These are phyloP conservation scores for Enteromius unitaeniatus DNA, from an alignment of 2,797 vertebrate species.

Conservation along the genomic window DNA sequence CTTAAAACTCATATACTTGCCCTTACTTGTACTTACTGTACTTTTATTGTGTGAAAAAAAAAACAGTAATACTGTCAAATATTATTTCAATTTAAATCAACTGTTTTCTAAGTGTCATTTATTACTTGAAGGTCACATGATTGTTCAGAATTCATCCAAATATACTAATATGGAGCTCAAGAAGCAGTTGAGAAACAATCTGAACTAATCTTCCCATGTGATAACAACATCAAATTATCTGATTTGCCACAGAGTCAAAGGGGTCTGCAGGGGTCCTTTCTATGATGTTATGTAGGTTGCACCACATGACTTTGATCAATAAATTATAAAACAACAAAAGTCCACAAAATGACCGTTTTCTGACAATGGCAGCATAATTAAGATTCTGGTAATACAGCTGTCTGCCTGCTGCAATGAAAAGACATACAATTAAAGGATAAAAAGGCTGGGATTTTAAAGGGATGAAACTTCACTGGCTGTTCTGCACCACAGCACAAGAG, in stretches of 20 bases:
- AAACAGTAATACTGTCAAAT: neutral
- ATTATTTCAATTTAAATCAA: constrained; percentile 1
- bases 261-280: neutral
- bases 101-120: neutral
- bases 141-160: neutral
- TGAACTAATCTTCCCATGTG: neutral
- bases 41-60: too few relatives aligned
- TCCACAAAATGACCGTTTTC: neutral
- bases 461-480: constrained; percentile 13
- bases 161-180: neutral
- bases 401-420: neutral
- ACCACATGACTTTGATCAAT: constrained; percentile 11
- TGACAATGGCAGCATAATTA: neutral
- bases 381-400: neutral
- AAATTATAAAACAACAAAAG: neutral
- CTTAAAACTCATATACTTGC: neutral
- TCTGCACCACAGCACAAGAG: constrained; percentile 34
- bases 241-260: neutral
- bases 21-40: neutral
- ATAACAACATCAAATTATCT: neutral
- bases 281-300: neutral
- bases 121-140: neutral
- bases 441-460: constrained; percentile 2
- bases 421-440: constrained; percentile 26
- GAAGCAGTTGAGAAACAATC: neutral